Evolutionary conservation across 2,888 invertebrate species (phyloP), one percentile per base, ranked within the genome.

Genomic region (Pristionchus japonicus): DNA sequence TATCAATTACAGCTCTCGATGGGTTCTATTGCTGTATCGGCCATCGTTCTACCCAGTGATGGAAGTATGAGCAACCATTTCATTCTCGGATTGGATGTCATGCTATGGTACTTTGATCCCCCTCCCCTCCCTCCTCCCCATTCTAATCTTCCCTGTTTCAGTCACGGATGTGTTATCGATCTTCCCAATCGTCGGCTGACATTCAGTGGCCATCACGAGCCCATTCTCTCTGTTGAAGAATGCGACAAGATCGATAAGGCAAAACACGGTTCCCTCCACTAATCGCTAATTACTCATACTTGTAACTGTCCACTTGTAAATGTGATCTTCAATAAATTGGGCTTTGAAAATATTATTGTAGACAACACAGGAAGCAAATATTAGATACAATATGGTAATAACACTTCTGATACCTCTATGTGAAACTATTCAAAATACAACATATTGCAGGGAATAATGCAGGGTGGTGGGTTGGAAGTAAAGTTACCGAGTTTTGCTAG

Each of bases 111-210:
- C 43, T n/a, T n/a, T n/a, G n/a, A n/a, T n/a, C n/a, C n/a, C n/a
- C 27, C 23, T 7, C n/a, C 9, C n/a, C 4, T 20, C 31, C 52
- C 6, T 9, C 34, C 31, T 40, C 15, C n/a, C 27, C 15, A 9
- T 23, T 40, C 43, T n/a, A 61, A 34, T 43, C 23, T 57, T 0
- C 64, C 47, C 17, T 84, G 43, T 47, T 85, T 13, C 61, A 85
- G 85, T 64, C 85, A 86, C 31, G 86, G 86, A 17, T 67, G 86
- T 86, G 31, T 52, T n/a, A 86, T 86, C 23, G 86, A 86, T 86
- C 70, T 86, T 11, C 67, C 57, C 49, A 49, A 49, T 70, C 86
- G 86, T 49, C 49, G 57, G 27, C 67, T 86, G 9, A 49, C 70
- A 27, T 86, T 86, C 86, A 49, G 37, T 70, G 86, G 86, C n/a